Base-by-base conservation (phyloP, 2,888 invertebrate species). In the Embidobia sp. region DNA sequence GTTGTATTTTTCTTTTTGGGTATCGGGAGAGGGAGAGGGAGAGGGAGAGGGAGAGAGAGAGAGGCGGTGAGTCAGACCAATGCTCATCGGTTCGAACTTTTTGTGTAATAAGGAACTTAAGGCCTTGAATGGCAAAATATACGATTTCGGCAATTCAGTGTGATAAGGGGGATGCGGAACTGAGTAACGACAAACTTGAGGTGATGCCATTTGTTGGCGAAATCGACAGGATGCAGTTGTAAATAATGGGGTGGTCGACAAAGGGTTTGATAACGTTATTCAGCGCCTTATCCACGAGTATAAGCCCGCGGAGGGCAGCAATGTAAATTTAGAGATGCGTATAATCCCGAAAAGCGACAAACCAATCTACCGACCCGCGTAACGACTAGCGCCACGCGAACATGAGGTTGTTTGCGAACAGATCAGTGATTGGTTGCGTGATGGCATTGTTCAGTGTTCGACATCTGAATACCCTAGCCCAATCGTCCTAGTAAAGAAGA, bases 391-490 rank as follows among this genome's bases (percentile, higher is more conserved):
- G 35, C 35, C 35, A 13, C 13, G 3, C 11, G 35, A 35, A 6
- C 35, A 15, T 13, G 35, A 35, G 4, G n/a, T 35, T 35, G 35
- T 11, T 13, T 3, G 7, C 5, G 3, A 35, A 35, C 35, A 35
- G 13, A 15, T 35, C 6, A n/a, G 15, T 7, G 35, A 35, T 6
- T 40, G 37, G 37, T 18, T 40, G 15, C 3, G 1, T 13, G 37
- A 40, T 3, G 37, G 37, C 16, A 40, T 40, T 15, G 18, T 40
- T 8, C 16, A 18, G 11, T 18, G 37, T 3, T 18, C 16, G 0
- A 18, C 37, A 5, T 40, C 37, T n/a, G 37, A 40, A 18, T 40
- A 40, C 18, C 16, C 37, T 7, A 18, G 37, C 15, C 37, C 16
- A 1, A 18, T 40, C 1, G 18, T 40, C 3, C 8, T 18, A n/a